A percentile compares a stretch with the other conserved stretches of the same genome.
These are phyloP conservation scores for Amblyopsis hoosieri DNA, from an alignment of 2,797 vertebrate species.

Conservation along the genomic window DNA sequence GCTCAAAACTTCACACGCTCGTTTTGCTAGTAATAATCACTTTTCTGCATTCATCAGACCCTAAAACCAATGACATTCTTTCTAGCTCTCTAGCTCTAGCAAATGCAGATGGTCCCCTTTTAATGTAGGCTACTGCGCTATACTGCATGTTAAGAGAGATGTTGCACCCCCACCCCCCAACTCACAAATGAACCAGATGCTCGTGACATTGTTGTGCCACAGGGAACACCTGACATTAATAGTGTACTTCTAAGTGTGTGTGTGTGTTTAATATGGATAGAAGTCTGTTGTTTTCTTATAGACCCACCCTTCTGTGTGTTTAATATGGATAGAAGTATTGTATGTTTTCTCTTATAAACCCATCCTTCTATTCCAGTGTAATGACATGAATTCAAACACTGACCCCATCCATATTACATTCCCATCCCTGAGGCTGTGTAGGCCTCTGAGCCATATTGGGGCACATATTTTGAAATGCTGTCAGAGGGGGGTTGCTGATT, in stretches of 20 bases:
- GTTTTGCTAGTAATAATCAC: not conserved
- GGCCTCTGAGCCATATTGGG: constrained; percentile 19
- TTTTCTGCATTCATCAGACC: not conserved
- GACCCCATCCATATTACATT: constrained; percentile 29
- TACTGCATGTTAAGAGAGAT: constrained; percentile 43
- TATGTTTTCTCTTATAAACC: constrained; percentile 50
- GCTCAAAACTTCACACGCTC: not conserved
- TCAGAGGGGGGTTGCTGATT: constrained; percentile 41
- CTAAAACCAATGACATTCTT: constrained; percentile 8
- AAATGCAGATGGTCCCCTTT: constrained; percentile 38
- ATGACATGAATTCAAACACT: constrained; percentile 50
- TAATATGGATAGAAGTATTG: constrained; percentile 66
- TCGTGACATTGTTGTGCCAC: constrained; percentile 52
- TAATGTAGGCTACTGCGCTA: constrained; percentile 33
- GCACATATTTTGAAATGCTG: constrained; percentile 46
- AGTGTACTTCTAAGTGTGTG: constrained; percentile 43
- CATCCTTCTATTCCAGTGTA: constrained; percentile 34
- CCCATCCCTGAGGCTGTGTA: constrained; percentile 35
- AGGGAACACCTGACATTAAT: constrained; percentile 74
- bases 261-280: constrained; percentile 1
- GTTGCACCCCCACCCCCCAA: constrained; percentile 22
- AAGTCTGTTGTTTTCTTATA: not conserved
- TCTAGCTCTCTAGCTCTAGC: constrained; percentile 19
- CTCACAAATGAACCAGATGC: constrained; percentile 57
- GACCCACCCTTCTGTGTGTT: constrained; percentile 40